Conservation (phyloP, 2,888 invertebrate species). For the Aphodius granarius region DNA sequence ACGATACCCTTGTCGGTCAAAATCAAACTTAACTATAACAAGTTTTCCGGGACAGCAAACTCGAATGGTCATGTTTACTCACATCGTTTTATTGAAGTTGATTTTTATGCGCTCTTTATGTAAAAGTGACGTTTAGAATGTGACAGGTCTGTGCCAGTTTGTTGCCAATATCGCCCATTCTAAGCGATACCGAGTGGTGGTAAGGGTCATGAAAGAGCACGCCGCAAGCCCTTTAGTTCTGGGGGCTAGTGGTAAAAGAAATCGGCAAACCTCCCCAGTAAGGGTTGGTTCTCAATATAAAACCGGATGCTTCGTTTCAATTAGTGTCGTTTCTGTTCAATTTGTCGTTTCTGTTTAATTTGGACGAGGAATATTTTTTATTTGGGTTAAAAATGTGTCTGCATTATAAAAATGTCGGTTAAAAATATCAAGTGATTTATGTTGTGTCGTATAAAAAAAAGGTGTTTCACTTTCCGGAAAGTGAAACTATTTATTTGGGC, state of each 20-base stretch:
- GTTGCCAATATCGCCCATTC: no score
- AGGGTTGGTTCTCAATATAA: neutral
- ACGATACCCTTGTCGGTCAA: neutral
- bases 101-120: constrained; percentile 46
- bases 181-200: no score
- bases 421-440: neutral
- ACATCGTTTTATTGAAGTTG: constrained; percentile 50
- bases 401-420: no score
- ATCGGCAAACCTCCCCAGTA: neutral
- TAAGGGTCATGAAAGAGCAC: constrained; percentile 34
- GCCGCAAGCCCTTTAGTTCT: constrained; percentile 38
- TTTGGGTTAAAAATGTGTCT: no score
- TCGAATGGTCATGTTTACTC: constrained; percentile 52
- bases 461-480: neutral
- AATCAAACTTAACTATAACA: constrained; percentile 33
- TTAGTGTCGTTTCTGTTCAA: no score
- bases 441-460: neutral
- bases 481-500: neutral
- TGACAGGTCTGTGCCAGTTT: constrained; percentile 21
- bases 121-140: constrained; percentile 34
- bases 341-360: no score
- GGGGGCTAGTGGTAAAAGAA: constrained; percentile 1
- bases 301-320: neutral
- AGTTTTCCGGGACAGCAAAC: constrained; percentile 50
- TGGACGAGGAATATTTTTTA: no score